Evolutionary conservation across 2,888 invertebrate species (phyloP), one percentile per base, ranked within the genome.

Genomic region (Himalopsyche anomala): DNA sequence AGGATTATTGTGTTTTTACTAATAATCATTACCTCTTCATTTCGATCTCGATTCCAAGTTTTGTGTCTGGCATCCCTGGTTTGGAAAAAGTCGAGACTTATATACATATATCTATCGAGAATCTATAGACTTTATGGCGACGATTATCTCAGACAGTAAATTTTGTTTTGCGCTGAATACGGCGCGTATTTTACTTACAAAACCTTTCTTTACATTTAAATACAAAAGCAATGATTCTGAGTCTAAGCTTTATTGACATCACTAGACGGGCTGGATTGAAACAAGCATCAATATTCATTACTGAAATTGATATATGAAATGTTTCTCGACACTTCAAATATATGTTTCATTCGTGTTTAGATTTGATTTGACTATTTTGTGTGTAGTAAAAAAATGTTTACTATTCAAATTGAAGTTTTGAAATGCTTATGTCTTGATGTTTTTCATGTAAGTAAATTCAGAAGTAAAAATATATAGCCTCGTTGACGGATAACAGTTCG

Each of bases 261-360:
- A 28, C 62, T 8, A 62, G 62, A 62, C 62, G 28, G 19, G 62
- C 2, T 62, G 62, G 28, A 19, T 15, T 79, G 80, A 40, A 12
- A 19, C 28, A 8, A 80, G 8, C 80, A 38, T 80, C 38, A 80
- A 80, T 80, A 80, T 80, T 80, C 80, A 40, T 80, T 62, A 62
- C 28, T 19, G 62, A 19, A 62, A 19, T 62, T 62, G 62, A 62
- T 62, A n/a, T 62, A 19, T 8, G 62, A 62, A 62, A 62, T 62
- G 62, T 62, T 62, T 19, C 19, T 28, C 8, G 62, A 62, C 62
- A 62, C 11, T 8, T 9, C 2, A 38, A 80, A 42, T 42, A 80
- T 4, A 42, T 17, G 6, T 80, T 8, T 2, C 19, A 19, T 62
- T 62, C 42, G 4, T 45, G 45, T 45, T 9, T 45, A 5, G 3